Percentiles rank a stretch among this genome's conserved stretches.
These are phyloP conservation scores for Leucoraja ocellata DNA, from an alignment of 2,797 vertebrate genomes.

Conservation along the genomic window DNA sequence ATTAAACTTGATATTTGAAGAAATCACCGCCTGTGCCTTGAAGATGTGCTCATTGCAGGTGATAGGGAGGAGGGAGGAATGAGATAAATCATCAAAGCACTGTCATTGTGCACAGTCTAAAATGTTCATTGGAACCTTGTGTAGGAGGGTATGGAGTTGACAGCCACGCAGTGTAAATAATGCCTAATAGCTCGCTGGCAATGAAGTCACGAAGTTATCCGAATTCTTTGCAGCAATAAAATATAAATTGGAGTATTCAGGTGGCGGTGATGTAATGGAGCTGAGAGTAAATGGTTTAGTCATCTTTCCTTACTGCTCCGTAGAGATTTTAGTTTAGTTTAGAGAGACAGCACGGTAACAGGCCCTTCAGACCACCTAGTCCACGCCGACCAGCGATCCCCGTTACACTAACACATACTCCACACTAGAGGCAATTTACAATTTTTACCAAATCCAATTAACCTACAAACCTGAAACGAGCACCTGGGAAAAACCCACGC, in stretches of 20 bases:
- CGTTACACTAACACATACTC: no score
- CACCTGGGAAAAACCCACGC: no score
- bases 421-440: no score
- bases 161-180: neutral
- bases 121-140: neutral
- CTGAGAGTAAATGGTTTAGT: neutral
- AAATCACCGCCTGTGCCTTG: neutral
- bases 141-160: neutral
- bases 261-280: neutral
- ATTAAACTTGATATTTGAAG: neutral
- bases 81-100: neutral
- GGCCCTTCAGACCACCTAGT: no score
- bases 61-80: neutral
- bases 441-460: no score
- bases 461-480: no score
- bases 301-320: neutral
- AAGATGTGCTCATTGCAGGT: neutral
- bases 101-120: neutral
- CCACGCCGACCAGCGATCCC: no score
- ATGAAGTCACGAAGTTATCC: neutral
- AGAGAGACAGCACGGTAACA: no score
- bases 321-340: no score
- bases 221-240: neutral
- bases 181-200: neutral
- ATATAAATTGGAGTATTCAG: neutral